These are phyloP conservation scores for Toxotes chatareus DNA, from an alignment of 2,113 vertebrate species.

Conservation along the genomic window DNA sequence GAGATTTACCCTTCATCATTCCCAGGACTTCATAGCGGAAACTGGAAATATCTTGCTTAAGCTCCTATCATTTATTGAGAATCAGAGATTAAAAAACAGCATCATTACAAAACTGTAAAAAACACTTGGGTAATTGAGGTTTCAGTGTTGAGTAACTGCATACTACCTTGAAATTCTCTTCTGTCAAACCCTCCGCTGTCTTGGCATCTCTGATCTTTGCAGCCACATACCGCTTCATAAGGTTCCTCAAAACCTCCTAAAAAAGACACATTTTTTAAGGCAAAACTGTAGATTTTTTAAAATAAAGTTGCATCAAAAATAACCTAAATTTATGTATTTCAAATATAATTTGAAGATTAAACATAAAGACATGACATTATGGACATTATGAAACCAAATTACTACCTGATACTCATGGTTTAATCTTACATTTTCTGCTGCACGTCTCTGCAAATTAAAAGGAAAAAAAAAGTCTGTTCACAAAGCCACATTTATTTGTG, in stretches of 20 bases:
- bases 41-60: slow-evolving; percentile 99
- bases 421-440: slow-evolving; percentile 92
- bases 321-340: neutral
- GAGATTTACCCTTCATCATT: slow-evolving; percentile 88
- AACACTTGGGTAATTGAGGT: neutral
- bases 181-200: slow-evolving; percentile 94
- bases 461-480: slow-evolving; percentile 9
- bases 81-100: slow-evolving; percentile 10
- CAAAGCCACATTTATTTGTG: neutral
- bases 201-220: slow-evolving; percentile 98
- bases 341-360: neutral
- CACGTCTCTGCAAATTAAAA: slow-evolving; percentile 87
- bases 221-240: slow-evolving; percentile 96
- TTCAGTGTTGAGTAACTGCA: neutral
- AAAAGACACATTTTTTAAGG: slow-evolving; percentile 5
- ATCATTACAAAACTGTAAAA: slow-evolving; percentile 23
- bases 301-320: neutral
- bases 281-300: neutral
- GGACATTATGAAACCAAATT: neutral
- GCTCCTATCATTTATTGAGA: slow-evolving; percentile 84
- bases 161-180: slow-evolving; percentile 98
- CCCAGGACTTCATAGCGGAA: slow-evolving; percentile 98
- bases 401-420: slow-evolving; percentile 96
- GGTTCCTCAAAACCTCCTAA: slow-evolving; percentile 94
- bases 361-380: neutral